Base-by-base conservation (phyloP, 2,113 vertebrate species). In the Malaclemys terrapin region DNA sequence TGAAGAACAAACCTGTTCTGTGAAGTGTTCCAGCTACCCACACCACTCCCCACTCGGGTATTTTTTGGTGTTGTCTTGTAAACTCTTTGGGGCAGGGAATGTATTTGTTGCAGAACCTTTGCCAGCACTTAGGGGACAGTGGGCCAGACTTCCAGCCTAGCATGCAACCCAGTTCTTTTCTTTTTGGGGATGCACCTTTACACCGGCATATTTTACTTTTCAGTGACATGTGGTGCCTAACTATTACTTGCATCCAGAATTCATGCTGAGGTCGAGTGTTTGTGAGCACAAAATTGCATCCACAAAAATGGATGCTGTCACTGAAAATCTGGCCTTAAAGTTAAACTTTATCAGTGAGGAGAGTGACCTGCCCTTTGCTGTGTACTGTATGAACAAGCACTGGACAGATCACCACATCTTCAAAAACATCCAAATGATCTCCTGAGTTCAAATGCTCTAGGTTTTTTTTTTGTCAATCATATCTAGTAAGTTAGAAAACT, bases 291-390 rank as follows among this genome's bases (percentile, higher is more conserved):
- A 79, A 49, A 24, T 4, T 1, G 0, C 52, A 69, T 35, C 22
- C 76, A 56, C 14, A 31, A 38, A 76, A 53, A 75, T 16, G 35
- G 12, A n/a, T 5, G 25, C n/a, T 0, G 1, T 45, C 78, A 19
- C n/a, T 2, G 3, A 47, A 4, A 9, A 1, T 22, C 0, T 9
- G 13, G 16, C 42, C 16, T 22, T 0, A 0, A 0, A 0, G 38
- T 14, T 2, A 0, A n/a, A 42, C 5, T 50, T 90, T 87, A 20
- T 25, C 78, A 0, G 1, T 0, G 2, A 25, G 2, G 35, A n/a
- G 5, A 10, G 17, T 38, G 65, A 25, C 17, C 49, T 69, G 24
- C 35, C 12, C 54, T 50, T 6, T 42, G 79, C 0, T 4, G 13
- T n/a, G 53, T n/a, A 20, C 0, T n/a, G 59, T 38, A 29, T 0